Percentiles rank a stretch among this genome's conserved stretches.
phyloP scores from a whole-genome alignment of 2,113 vertebrate genomes.

The Pedionomus torquatus region DNA sequence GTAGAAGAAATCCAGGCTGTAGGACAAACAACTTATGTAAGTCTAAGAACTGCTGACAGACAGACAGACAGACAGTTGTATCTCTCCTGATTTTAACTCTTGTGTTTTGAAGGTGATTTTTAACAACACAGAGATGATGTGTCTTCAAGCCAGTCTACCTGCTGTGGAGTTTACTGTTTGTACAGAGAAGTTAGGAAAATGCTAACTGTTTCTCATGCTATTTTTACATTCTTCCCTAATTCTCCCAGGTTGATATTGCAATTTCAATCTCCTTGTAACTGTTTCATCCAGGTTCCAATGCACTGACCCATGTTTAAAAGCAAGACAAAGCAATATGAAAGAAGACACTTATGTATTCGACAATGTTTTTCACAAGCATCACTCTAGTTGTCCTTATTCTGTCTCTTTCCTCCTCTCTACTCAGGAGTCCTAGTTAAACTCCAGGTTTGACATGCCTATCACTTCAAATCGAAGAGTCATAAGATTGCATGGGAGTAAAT shows the following conservation, averaged over 20 bases:
- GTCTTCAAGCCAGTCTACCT: background rate
- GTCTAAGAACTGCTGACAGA: background rate
- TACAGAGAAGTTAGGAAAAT: background rate
- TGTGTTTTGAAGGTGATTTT: background rate
- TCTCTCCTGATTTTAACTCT: background rate
- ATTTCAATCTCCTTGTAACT: background rate
- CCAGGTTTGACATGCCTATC: constrained; percentile 15
- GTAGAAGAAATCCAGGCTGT: background rate
- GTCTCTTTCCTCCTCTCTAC: background rate
- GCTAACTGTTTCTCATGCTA: background rate
- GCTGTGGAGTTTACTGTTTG: background rate
- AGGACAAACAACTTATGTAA: background rate
- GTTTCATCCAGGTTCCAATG: background rate
- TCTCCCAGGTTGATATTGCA: background rate
- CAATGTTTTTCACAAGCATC: background rate
- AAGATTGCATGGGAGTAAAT: background rate
- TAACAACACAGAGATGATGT: background rate
- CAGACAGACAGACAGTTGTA: background rate
- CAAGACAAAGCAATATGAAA: background rate
- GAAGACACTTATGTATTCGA: background rate
- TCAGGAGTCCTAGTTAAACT: constrained; percentile 3
- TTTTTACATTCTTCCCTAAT: background rate
- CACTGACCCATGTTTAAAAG: background rate
- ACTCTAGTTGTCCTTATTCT: constrained; percentile 31
- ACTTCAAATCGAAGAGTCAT: background rate